These are phyloP conservation scores for Triops longicaudatus DNA, from an alignment of 1,140 invertebrate species.

Conservation along the genomic window DNA sequence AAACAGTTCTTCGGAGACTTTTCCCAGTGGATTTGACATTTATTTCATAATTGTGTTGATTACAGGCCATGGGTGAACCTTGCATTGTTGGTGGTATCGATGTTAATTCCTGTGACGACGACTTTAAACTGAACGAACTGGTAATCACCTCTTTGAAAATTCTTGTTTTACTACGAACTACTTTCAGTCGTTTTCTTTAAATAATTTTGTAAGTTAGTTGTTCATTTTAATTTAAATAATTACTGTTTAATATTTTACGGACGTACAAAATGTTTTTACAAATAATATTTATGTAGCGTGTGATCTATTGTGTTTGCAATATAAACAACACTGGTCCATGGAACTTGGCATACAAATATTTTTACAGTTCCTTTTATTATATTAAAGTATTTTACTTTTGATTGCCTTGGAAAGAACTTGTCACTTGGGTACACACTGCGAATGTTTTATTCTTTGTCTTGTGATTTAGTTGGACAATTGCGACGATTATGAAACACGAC, in stretches of 20 bases:
- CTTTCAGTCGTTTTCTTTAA: no score
- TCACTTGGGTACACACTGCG: not conserved
- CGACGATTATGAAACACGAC: constrained; percentile 74
- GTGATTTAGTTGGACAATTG: constrained; percentile 63
- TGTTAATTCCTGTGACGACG: constrained; percentile 63
- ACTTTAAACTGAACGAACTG: constrained; percentile 56
- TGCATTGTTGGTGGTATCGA: constrained; percentile 39
- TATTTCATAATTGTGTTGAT: not conserved
- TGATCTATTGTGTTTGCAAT: no score
- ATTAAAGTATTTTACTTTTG: not conserved
- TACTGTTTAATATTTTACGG: no score
- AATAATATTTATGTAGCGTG: no score
- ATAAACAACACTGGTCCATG: no score
- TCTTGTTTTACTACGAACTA: no score
- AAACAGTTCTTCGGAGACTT: not conserved
- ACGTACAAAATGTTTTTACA: no score
- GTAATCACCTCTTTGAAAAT: constrained; percentile 43
- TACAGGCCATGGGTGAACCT: constrained; percentile 25
- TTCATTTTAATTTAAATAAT: no score
- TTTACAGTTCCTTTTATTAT: no score
- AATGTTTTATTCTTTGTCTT: not conserved
- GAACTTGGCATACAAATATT: no score
- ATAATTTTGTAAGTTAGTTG: no score
- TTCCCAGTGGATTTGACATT: not conserved
- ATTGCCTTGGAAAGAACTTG: not conserved